These are phyloP conservation scores for Oryzias javanicus DNA, from an alignment of 2,113 vertebrate species.

Conservation along the genomic window DNA sequence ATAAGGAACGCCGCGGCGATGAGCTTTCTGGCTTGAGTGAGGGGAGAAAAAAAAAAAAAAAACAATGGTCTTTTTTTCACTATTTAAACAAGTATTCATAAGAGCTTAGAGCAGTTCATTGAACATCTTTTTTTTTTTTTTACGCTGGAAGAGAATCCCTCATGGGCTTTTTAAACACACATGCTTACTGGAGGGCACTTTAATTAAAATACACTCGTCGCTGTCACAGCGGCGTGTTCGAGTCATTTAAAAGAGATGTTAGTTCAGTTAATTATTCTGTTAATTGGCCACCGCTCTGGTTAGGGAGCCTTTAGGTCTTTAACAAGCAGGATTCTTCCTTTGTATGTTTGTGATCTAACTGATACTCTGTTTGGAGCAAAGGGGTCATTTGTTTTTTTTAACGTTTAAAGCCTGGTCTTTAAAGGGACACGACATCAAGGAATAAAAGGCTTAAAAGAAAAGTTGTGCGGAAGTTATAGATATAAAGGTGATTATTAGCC, in stretches of 20 bases:
- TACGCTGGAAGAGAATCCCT: slow-evolving; percentile 44
- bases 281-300: slow-evolving; percentile 63
- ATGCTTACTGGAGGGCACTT: slow-evolving; percentile 66
- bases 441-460: too few relatives aligned
- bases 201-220: slow-evolving; percentile 71
- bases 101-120: slow-evolving; percentile 35
- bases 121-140: slow-evolving; percentile 61
- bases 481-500: too few relatives aligned
- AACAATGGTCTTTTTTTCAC: slow-evolving; percentile 9
- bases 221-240: slow-evolving; percentile 59
- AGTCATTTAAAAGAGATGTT: slow-evolving; percentile 68
- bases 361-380: background rate
- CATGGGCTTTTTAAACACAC: slow-evolving; percentile 56
- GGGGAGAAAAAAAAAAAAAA: slow-evolving; percentile 37
- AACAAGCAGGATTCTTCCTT: slow-evolving; percentile 22
- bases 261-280: slow-evolving; percentile 70
- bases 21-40: slow-evolving; percentile 11
- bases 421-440: slow-evolving; percentile 1
- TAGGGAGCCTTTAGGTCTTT: slow-evolving; percentile 28
- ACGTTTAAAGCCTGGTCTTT: background rate
- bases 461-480: too few relatives aligned
- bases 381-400: background rate
- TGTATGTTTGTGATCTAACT: slow-evolving; percentile 26
- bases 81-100: slow-evolving; percentile 40
- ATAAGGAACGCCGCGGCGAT: slow-evolving; percentile 42